These are phyloP conservation scores for Herminia tarsipennalis DNA, from an alignment of 2,888 invertebrate species.

Conservation along the genomic window DNA sequence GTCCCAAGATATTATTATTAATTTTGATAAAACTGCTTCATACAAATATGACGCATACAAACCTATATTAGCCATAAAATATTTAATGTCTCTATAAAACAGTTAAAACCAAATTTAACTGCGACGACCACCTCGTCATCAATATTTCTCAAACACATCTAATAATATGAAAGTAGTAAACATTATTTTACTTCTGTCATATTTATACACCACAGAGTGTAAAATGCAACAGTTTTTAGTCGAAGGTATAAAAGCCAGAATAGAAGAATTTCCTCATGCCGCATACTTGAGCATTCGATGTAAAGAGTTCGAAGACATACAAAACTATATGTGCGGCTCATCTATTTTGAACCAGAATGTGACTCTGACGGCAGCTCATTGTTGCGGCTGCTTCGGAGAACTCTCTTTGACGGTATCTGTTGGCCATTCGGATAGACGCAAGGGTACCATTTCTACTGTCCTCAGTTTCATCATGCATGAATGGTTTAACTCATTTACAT, in stretches of 20 bases:
- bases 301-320: not conserved
- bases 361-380: slow-evolving; percentile 4
- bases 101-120: too few relatives aligned
- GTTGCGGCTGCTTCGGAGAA: not conserved
- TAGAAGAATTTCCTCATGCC: not conserved
- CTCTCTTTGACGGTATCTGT: not conserved
- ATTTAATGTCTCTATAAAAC: too few relatives aligned
- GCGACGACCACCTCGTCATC: too few relatives aligned
- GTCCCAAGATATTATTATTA: too few relatives aligned
- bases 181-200: not conserved
- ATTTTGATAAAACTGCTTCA: too few relatives aligned
- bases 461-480: not conserved
- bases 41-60: too few relatives aligned
- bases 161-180: not conserved
- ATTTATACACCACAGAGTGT: not conserved
- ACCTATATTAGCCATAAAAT: too few relatives aligned
- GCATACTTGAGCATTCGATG: not conserved
- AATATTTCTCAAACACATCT: too few relatives aligned
- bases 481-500: not conserved
- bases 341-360: slow-evolving; percentile 6
- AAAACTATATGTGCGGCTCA: not conserved
- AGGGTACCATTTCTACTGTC: not conserved
- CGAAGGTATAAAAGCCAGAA: not conserved
- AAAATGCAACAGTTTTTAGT: not conserved
- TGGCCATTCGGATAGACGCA: not conserved